Evolutionary conservation across 2,797 vertebrate species (phyloP).

Genomic region (Furcifer pardalis): DNA sequence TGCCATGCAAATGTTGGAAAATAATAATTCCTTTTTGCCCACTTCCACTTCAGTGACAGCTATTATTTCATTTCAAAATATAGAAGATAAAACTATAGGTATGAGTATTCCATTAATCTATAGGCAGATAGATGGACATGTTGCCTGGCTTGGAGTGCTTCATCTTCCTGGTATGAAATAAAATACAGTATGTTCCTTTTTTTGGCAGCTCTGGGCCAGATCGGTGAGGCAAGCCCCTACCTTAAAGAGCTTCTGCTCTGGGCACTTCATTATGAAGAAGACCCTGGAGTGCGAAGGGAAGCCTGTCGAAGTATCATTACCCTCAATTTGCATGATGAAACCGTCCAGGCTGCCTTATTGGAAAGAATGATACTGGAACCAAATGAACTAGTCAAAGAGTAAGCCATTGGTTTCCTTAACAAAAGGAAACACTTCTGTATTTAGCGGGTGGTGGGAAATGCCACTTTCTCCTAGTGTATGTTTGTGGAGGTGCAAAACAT

Average conservation of each 20-base stretch:
- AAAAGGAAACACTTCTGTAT: neutral
- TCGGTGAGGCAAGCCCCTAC: constrained; percentile 70
- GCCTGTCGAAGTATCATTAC: constrained; percentile 73
- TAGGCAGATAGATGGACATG: neutral
- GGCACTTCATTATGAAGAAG: constrained; percentile 74
- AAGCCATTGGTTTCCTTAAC: constrained; percentile 39
- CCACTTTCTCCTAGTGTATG: neutral
- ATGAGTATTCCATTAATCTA: neutral
- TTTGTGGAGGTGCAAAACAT: neutral
- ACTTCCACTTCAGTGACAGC: neutral
- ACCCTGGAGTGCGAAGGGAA: constrained; percentile 75
- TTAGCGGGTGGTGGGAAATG: no score
- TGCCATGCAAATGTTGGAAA: neutral
- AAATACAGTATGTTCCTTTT: constrained; percentile 22
- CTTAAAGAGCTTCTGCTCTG: constrained; percentile 75
- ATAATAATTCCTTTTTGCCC: neutral
- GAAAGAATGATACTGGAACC: constrained; percentile 74
- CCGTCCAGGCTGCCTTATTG: constrained; percentile 70
- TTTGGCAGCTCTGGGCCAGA: constrained; percentile 74
- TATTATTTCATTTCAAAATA: neutral
- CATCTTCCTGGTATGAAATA: neutral
- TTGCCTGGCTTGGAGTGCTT: neutral
- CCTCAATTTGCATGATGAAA: constrained; percentile 66
- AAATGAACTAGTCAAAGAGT: constrained; percentile 74
- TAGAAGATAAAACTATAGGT: neutral